Percentiles rank a stretch among this genome's conserved stretches.
Conservation (phyloP, 2,797 vertebrate genomes). For the Halcyon leucocephala region DNA sequence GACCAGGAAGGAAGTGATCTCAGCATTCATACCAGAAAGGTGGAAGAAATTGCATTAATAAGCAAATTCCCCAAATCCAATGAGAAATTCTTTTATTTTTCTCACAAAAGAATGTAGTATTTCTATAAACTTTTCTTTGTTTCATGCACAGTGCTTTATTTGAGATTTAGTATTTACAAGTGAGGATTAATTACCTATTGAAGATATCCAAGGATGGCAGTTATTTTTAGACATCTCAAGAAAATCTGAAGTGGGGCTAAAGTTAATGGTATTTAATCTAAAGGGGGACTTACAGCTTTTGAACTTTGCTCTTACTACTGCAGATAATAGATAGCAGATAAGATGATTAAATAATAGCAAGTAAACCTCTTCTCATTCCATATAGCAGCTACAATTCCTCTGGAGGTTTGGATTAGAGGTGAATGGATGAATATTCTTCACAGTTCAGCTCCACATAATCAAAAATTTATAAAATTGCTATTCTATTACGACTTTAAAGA, state of each 20-base stretch:
- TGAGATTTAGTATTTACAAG: not conserved
- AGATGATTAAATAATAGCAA: constrained; percentile 22
- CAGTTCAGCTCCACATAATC: not conserved
- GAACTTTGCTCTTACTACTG: constrained; percentile 39
- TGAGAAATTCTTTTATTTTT: not conserved
- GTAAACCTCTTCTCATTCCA: not conserved
- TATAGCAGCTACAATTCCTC: not conserved
- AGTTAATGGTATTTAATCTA: constrained; percentile 33
- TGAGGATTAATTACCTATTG: not conserved
- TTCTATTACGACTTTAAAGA: not conserved
- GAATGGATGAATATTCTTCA: not conserved
- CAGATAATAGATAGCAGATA: not conserved
- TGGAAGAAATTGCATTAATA: not conserved
- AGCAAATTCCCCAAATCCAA: not conserved
- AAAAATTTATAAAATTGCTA: not conserved
- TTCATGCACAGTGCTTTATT: not conserved
- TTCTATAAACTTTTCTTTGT: not conserved
- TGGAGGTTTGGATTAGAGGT: not conserved
- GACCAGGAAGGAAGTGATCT: not conserved
- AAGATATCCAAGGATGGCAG: not conserved
- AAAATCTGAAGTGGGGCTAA: not conserved
- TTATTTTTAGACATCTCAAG: constrained; percentile 16
- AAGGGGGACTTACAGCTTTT: constrained; percentile 1
- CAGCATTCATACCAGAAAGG: not conserved
- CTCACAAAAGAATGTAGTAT: not conserved